A percentile compares a stretch with the other conserved stretches of the same genome.
phyloP scores from a whole-genome alignment of 2,888 invertebrate genomes.

The Hartigia nigra region DNA sequence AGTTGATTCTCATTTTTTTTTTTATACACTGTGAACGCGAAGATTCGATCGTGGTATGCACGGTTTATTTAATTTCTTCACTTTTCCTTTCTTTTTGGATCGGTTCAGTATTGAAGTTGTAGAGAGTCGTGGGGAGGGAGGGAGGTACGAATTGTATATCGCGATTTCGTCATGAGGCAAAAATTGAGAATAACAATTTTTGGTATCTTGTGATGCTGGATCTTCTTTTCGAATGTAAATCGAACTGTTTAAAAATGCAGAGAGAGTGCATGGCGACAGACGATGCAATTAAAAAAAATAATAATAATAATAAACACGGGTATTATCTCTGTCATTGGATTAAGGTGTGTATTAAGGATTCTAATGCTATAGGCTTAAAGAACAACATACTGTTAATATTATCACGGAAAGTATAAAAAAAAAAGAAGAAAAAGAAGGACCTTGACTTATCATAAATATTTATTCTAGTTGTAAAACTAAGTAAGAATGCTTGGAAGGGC shows the following conservation, averaged over 20 bases:
- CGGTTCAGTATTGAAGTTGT: neutral
- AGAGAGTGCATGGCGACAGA: neutral
- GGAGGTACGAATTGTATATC: too few species aligned
- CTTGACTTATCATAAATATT: slow-evolving; percentile 52
- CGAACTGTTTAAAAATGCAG: neutral
- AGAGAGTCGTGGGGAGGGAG: too few species aligned
- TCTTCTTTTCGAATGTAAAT: neutral
- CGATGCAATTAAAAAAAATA: neutral
- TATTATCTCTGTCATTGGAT: neutral
- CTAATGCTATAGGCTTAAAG: slow-evolving; percentile 35
- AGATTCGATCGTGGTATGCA: neutral
- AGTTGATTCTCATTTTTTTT: neutral
- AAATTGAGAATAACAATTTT: neutral
- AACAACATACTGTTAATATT: slow-evolving; percentile 40
- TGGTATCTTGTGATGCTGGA: too few species aligned
- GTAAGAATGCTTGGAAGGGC: slow-evolving; percentile 27
- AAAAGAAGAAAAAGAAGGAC: slow-evolving; percentile 29
- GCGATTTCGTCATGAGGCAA: too few species aligned
- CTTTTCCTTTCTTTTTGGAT: neutral
- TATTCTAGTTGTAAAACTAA: slow-evolving; percentile 53
- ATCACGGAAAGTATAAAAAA: slow-evolving; percentile 46
- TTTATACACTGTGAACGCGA: neutral
- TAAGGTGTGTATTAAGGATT: slow-evolving; percentile 47
- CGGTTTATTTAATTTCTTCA: neutral
- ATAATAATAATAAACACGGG: neutral